These are phyloP conservation scores for Nemapogon koenigi DNA, from an alignment of 2,888 invertebrate species.

Conservation along the genomic window DNA sequence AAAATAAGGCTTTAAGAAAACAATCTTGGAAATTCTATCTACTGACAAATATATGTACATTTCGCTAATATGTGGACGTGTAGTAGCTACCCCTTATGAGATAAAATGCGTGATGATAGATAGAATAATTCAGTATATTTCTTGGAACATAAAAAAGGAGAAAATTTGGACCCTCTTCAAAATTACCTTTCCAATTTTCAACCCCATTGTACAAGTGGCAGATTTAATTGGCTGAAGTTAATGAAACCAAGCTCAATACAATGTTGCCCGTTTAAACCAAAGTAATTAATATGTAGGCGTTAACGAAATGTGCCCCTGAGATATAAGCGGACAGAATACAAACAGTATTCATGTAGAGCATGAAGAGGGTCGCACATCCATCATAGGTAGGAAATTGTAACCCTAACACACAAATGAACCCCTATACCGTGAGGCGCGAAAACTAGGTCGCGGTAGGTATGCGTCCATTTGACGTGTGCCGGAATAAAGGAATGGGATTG, in stretches of 20 bases:
- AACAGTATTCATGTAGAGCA: slow-evolving; percentile 2
- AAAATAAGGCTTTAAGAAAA: too few species aligned
- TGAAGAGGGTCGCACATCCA: slow-evolving; percentile 3
- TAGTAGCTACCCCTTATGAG: too few species aligned
- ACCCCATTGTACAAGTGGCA: not conserved
- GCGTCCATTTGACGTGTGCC: slow-evolving; percentile 31
- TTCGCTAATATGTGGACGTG: too few species aligned
- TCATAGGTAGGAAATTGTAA: slow-evolving; percentile 4
- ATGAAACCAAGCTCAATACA: not conserved
- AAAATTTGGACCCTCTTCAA: too few species aligned
- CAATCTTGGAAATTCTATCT: too few species aligned
- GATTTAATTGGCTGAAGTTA: not conserved
- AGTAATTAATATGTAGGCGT: not conserved
- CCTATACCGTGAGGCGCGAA: not conserved
- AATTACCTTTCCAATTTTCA: too few species aligned
- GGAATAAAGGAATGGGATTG: slow-evolving; percentile 34
- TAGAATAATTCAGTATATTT: too few species aligned
- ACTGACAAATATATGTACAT: too few species aligned
- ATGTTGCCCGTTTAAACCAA: slow-evolving; percentile 2
- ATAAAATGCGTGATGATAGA: too few species aligned
- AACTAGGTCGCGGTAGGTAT: slow-evolving; percentile 16
- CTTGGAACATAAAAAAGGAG: too few species aligned
- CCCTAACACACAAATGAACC: not conserved
- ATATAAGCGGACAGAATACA: slow-evolving; percentile 1
- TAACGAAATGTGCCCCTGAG: slow-evolving; percentile 4